Conservation (phyloP, 2,113 vertebrate genomes). For the Serinus canaria region DNA sequence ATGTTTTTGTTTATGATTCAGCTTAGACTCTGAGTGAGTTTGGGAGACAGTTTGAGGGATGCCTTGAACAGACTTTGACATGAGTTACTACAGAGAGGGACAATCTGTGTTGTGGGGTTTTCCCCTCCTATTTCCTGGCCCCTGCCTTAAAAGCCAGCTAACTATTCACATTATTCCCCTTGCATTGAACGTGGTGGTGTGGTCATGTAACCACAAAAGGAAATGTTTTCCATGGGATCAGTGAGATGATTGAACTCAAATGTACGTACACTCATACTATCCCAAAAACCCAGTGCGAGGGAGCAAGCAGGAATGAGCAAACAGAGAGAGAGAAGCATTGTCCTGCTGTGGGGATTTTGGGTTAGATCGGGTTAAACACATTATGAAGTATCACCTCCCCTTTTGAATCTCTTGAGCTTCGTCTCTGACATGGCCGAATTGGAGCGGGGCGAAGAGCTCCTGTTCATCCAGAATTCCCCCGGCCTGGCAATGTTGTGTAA, state of each 20-base stretch:
- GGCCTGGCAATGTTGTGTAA: neutral
- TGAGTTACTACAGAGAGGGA: neutral
- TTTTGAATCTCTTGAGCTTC: neutral
- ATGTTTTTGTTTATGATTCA: neutral
- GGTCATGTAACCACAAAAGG: constrained; percentile 14
- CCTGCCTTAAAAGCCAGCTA: neutral
- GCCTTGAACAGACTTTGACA: neutral
- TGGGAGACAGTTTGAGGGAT: neutral
- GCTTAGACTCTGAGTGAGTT: neutral
- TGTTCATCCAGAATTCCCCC: neutral
- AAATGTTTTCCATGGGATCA: neutral
- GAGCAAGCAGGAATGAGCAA: accelerated
- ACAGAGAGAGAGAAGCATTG: neutral
- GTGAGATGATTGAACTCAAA: constrained; percentile 31
- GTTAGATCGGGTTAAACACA: neutral
- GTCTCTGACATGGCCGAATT: neutral
- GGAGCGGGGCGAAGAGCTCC: neutral
- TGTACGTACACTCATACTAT: neutral
- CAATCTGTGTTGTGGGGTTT: neutral
- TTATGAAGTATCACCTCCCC: accelerated
- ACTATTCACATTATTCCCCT: neutral
- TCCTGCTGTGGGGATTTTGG: neutral
- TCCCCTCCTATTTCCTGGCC: neutral
- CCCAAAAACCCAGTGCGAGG: neutral
- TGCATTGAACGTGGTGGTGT: neutral